Conservation (phyloP, 2,888 invertebrate genomes). For the Callimorpha dominula region DNA sequence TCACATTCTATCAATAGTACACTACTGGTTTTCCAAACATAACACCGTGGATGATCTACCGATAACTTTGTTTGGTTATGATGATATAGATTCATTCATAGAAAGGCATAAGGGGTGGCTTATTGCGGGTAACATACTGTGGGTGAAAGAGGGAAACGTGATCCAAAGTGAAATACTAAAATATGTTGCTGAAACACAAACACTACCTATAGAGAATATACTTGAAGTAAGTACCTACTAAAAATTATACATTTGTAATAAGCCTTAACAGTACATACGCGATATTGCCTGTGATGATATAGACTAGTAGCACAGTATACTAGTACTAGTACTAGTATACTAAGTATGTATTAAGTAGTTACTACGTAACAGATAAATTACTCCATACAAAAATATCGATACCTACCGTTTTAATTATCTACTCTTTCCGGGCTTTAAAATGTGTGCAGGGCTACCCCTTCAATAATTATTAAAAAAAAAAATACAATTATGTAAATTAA, state of each 20-base stretch:
- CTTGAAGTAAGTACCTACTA: conserved; percentile 61
- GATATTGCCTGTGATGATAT: too few relatives aligned
- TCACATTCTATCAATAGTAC: conserved; percentile 81
- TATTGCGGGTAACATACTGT: conserved; percentile 76
- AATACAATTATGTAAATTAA: too few relatives aligned
- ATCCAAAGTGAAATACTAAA: conserved; percentile 63
- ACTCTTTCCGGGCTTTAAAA: too few relatives aligned
- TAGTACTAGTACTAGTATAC: too few relatives aligned
- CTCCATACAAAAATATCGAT: too few relatives aligned
- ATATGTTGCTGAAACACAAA: conserved; percentile 44
- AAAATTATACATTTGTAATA: background rate
- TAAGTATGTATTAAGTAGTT: too few relatives aligned
- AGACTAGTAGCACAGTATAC: too few relatives aligned
- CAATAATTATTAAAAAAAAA: too few relatives aligned
- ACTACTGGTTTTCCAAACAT: conserved; percentile 79
- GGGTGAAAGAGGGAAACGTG: conserved; percentile 69
- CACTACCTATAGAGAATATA: conserved; percentile 30
- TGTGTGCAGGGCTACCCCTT: too few relatives aligned
- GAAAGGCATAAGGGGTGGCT: conserved; percentile 80
- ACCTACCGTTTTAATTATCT: too few relatives aligned
- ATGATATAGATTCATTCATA: conserved; percentile 69
- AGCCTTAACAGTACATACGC: background rate
- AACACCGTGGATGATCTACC: conserved; percentile 77
- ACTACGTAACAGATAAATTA: too few relatives aligned
- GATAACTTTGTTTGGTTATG: conserved; percentile 71